Base-by-base conservation (phyloP, 1,140 invertebrate genomes). In the Uloborus diversus region DNA sequence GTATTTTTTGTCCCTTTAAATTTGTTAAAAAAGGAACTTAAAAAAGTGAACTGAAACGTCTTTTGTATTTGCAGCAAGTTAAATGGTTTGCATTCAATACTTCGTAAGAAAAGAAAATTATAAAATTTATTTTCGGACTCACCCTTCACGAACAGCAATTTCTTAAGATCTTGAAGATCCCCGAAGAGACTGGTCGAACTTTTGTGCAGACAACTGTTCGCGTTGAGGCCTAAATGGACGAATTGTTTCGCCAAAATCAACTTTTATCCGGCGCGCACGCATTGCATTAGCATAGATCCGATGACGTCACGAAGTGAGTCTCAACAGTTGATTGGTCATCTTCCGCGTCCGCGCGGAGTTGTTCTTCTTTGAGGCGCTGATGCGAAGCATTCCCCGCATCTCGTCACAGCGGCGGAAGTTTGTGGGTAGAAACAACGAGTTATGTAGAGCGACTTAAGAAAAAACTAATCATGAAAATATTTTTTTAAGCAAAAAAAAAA, bases 231-330 rank as follows among this genome's bases (percentile, higher is more conserved):
- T 64, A 35, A 64, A 64, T 64, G 61, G 61, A 37, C 61, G 61
- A 35, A 42, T 64, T 37, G 61, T 64, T 64, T 64, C 33, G 4
- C 33, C 61, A 42, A 64, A 64, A 42, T 64, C 61, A 64, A 64
- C 61, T 64, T 64, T 64, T 64, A 64, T 64, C 61, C 35, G 30
- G 23, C 61, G 61, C 61, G 61, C 61, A 64, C 61, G 61, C 61
- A 64, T 35, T 9, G 30, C 20, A 64, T 64, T 64, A 64, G 61
- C 61, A 64, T 64, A 64, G 61, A 64, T 33, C 33, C 30, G 42
- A 35, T 64, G 61, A 64, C 61, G 61, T 64, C 61, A 64, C 33
- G 11, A 1, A 17, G 32, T 28, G 7, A 4, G 35, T 37, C 20
- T 23, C 30, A 23, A 28, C 32, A n/a, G 32, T 35, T 23, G 7